phyloP scores from a whole-genome alignment of 2,888 invertebrate species.

The Epirrhoe alternata region DNA sequence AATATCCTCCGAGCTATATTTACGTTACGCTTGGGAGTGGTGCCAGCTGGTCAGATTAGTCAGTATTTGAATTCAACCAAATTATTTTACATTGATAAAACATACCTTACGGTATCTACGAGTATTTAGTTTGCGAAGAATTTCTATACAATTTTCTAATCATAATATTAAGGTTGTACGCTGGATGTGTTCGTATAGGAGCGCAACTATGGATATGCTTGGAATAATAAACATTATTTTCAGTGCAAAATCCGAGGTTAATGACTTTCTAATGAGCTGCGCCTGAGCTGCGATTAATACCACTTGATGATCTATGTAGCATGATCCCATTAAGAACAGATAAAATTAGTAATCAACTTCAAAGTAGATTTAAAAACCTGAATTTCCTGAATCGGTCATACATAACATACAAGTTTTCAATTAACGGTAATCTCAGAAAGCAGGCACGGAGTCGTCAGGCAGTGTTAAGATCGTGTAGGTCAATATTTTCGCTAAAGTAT shows the following conservation, averaged over 20 bases:
- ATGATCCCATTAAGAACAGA: neutral
- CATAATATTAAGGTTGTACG: neutral
- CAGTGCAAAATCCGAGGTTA: slow-evolving; percentile 18
- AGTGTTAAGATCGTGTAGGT: slow-evolving; percentile 12
- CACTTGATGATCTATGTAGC: slow-evolving; percentile 13
- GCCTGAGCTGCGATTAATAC: slow-evolving; percentile 17
- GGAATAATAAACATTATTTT: slow-evolving; percentile 7
- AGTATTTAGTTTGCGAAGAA: neutral
- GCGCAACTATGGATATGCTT: slow-evolving; percentile 2
- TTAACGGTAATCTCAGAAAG: slow-evolving; percentile 4
- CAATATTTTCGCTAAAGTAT: slow-evolving; percentile 11
- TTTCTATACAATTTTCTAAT: neutral
- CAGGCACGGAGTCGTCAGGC: neutral
- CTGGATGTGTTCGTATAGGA: slow-evolving; percentile 1
- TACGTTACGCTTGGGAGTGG: slow-evolving; percentile 69
- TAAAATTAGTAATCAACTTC: neutral
- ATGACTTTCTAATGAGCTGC: slow-evolving; percentile 25
- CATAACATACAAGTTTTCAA: slow-evolving; percentile 4
- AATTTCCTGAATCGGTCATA: neutral
- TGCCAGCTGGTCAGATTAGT: slow-evolving; percentile 70
- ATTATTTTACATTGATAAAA: slow-evolving; percentile 40
- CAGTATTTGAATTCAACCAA: slow-evolving; percentile 51
- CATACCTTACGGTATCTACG: neutral
- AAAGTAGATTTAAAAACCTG: neutral
- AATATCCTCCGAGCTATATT: slow-evolving; percentile 73